Evolutionary conservation across 2,888 invertebrate species (phyloP).

Genomic region (Cephus pulcher): DNA sequence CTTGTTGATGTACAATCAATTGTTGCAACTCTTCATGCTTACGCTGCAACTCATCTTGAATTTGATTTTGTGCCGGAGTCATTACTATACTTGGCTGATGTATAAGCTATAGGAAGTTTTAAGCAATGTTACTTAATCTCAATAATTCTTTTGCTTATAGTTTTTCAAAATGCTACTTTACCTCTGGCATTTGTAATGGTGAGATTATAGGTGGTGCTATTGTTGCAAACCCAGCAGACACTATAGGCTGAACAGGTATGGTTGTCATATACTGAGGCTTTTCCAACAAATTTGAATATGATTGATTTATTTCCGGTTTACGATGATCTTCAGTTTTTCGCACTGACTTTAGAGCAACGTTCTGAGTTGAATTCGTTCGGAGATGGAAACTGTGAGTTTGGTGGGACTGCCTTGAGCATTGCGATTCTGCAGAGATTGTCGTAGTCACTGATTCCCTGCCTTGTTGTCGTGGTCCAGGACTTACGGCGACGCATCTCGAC

Average conservation of each 20-base stretch:
- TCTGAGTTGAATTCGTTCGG: not conserved
- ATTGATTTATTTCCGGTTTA: slow-evolving; percentile 48
- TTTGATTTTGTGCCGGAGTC: slow-evolving; percentile 71
- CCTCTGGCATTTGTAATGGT: slow-evolving; percentile 52
- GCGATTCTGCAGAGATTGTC: slow-evolving; percentile 78
- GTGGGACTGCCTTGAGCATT: slow-evolving; percentile 71
- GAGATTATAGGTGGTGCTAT: slow-evolving; percentile 60
- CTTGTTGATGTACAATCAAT: slow-evolving; percentile 86
- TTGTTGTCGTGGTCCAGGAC: slow-evolving; percentile 32
- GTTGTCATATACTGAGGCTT: slow-evolving; percentile 70
- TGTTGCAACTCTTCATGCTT: slow-evolving; percentile 90
- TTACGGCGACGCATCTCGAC: slow-evolving; percentile 27
- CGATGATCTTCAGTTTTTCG: slow-evolving; percentile 45
- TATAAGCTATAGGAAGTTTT: slow-evolving; percentile 38
- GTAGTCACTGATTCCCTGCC: slow-evolving; percentile 71
- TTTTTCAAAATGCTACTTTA: slow-evolving; percentile 19
- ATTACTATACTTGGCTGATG: slow-evolving; percentile 68
- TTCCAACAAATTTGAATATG: slow-evolving; percentile 58
- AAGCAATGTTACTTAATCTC: not conserved
- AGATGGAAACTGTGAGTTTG: slow-evolving; percentile 32
- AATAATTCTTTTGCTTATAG: not conserved
- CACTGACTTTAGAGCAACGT: slow-evolving; percentile 25
- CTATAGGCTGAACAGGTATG: slow-evolving; percentile 72
- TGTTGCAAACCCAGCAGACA: slow-evolving; percentile 67
- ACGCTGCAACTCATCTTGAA: slow-evolving; percentile 70